phyloP scores from a whole-genome alignment of 2,888 invertebrate genomes.

The Empis stercorea region DNA sequence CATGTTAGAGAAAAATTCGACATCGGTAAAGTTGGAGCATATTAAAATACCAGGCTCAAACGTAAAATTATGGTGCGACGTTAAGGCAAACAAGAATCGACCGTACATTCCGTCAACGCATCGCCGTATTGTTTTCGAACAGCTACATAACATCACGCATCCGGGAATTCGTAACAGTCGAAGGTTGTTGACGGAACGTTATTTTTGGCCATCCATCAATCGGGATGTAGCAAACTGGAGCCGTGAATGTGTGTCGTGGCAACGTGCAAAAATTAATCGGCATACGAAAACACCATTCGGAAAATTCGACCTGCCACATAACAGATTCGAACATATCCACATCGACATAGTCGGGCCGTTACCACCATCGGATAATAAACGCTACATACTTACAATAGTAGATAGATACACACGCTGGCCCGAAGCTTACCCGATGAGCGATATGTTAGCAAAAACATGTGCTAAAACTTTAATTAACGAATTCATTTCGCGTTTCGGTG shows the following conservation, averaged over 20 bases:
- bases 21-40: not conserved
- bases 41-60: not conserved
- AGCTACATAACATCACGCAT: conserved; percentile 2
- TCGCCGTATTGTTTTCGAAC: not conserved
- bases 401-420: no score
- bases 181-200: conserved; percentile 14
- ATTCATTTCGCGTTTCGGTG: not conserved
- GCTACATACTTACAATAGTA: no score
- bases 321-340: no score
- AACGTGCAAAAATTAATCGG: no score
- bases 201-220: conserved; percentile 19
- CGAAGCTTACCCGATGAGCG: not conserved
- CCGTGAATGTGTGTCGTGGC: conserved; percentile 19
- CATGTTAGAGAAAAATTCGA: not conserved
- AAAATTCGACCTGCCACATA: no score
- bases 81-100: conserved; percentile 3
- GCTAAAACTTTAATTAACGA: not conserved
- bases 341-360: no score
- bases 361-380: no score
- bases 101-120: conserved; percentile 13
- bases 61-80: not conserved
- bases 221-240: conserved; percentile 20
- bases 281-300: no score
- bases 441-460: not conserved
- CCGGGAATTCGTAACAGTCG: conserved; percentile 13